Conservation (phyloP, 2,113 vertebrate species). For the Nanorana parkeri region DNA sequence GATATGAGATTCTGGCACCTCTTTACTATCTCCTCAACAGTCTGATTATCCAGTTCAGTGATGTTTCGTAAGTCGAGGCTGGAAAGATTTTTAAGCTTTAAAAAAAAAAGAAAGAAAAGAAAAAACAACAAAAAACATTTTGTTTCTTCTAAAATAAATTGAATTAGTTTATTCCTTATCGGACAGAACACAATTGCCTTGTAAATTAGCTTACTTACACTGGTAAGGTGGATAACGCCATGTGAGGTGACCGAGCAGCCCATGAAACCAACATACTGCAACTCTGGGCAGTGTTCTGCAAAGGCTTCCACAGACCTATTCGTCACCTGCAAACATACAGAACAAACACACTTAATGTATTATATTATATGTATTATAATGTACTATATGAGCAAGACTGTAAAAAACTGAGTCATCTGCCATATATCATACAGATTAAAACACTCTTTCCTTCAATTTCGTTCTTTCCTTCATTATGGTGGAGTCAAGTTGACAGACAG, state of each 20-base stretch:
- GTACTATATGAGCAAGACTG: no score
- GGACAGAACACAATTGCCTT: background rate
- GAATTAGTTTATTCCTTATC: no score
- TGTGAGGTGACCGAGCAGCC: conserved; percentile 97
- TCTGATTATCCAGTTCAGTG: conserved; percentile 97
- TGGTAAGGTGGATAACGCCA: conserved; percentile 97
- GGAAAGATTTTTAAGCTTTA: conserved; percentile 88
- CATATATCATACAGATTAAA: no score
- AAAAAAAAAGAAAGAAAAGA: background rate
- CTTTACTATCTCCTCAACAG: conserved; percentile 98
- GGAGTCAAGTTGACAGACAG: background rate
- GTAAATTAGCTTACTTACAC: conserved; percentile 74
- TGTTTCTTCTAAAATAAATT: background rate
- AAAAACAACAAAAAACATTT: conserved; percentile 10
- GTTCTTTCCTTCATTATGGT: no score
- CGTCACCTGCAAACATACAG: conserved; percentile 80
- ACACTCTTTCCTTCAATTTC: no score
- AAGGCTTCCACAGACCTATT: conserved; percentile 93
- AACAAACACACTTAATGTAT: conserved; percentile 41
- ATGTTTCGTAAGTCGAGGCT: conserved; percentile 96
- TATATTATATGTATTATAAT: no score
- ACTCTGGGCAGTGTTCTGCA: conserved; percentile 92
- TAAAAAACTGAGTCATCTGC: no score
- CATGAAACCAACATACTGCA: conserved; percentile 98
- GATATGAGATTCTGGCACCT: conserved; percentile 94